phyloP scores from a whole-genome alignment of 2,797 vertebrate genomes.

The Rhincodon typus region DNA sequence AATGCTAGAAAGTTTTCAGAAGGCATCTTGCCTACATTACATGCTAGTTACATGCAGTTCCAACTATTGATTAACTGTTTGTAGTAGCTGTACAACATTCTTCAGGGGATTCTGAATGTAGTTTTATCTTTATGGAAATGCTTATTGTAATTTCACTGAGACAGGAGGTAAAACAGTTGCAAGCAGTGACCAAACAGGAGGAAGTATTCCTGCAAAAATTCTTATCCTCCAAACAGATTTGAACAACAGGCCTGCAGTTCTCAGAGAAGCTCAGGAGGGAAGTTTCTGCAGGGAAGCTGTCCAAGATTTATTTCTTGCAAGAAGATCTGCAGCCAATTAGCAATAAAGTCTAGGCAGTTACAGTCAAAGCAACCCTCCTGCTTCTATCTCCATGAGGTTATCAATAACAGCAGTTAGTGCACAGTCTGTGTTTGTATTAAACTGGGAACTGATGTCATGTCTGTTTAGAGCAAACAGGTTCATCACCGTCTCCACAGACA shows the following conservation, averaged over 20 bases:
- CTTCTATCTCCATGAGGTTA: neutral
- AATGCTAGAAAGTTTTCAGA: neutral
- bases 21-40: neutral
- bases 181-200: neutral
- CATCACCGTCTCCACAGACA: neutral
- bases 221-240: neutral
- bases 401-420: neutral
- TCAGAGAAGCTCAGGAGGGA: neutral
- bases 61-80: neutral
- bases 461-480: too few species aligned
- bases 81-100: neutral
- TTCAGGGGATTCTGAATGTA: neutral
- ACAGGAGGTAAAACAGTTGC: neutral
- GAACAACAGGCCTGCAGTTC: neutral
- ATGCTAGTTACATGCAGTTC: neutral
- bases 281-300: neutral
- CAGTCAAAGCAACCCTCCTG: too few species aligned
- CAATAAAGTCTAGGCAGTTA: too few species aligned
- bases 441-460: neutral
- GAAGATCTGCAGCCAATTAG: neutral
- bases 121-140: neutral
- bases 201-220: neutral
- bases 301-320: neutral
- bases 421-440: neutral
- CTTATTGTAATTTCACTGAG: neutral